A percentile compares a stretch with the other conserved stretches of the same genome.
Conservation (phyloP, 2,113 vertebrate species). For the Ia io region DNA sequence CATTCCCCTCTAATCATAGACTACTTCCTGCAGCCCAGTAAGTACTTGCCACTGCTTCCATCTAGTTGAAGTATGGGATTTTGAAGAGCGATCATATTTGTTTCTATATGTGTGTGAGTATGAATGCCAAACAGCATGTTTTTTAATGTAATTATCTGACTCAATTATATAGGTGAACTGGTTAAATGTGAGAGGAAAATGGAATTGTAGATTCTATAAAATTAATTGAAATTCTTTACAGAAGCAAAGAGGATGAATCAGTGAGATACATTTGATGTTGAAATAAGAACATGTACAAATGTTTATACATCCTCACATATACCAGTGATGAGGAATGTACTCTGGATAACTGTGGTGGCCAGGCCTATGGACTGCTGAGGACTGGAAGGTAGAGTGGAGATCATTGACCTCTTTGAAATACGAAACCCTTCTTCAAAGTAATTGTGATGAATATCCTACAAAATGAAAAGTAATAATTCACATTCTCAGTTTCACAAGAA, state of each 20-base stretch:
- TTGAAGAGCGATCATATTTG: neutral
- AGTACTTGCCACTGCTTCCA: neutral
- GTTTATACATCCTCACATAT: rapidly evolving
- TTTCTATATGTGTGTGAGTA: neutral
- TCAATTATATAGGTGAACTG: neutral
- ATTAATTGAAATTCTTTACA: neutral
- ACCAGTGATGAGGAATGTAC: neutral
- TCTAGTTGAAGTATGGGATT: neutral
- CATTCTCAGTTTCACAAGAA: slow-evolving; percentile 54
- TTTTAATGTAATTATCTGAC: neutral
- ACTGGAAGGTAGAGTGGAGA: neutral
- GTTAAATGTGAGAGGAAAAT: neutral
- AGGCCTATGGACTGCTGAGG: neutral
- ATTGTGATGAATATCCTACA: slow-evolving; percentile 53
- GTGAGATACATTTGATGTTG: neutral
- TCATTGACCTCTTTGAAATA: slow-evolving; percentile 20
- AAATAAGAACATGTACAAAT: neutral
- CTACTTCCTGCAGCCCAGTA: neutral
- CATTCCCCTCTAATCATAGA: neutral
- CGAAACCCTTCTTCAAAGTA: slow-evolving; percentile 40
- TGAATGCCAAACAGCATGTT: neutral
- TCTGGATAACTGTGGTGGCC: neutral
- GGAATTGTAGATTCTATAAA: neutral
- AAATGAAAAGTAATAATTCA: slow-evolving; percentile 59
- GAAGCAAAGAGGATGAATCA: neutral